phyloP scores from a whole-genome alignment of 2,888 invertebrate genomes.

The Thumatha senex region DNA sequence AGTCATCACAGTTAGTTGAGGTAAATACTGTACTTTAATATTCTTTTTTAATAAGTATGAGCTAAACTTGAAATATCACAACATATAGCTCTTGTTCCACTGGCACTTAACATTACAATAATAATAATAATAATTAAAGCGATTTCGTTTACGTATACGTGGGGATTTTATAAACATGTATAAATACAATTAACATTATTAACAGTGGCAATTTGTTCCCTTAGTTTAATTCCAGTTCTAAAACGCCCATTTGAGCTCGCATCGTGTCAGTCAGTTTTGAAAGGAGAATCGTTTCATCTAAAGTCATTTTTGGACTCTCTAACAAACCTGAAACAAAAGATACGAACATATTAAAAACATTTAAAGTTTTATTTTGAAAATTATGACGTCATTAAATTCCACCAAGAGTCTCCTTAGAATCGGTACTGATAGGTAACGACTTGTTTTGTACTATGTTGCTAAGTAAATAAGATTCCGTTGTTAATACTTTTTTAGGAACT shows the following conservation, averaged over 20 bases:
- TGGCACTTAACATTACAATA: conserved; percentile 45
- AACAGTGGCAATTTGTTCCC: conserved; percentile 24
- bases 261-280: conserved; percentile 89
- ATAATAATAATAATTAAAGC: conserved; percentile 44
- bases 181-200: conserved; percentile 11
- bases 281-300: conserved; percentile 87
- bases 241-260: conserved; percentile 86
- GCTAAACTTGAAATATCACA: conserved; percentile 43
- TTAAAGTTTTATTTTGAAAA: too few relatives aligned
- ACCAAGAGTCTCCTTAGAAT: too few relatives aligned
- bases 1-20: conserved; percentile 78
- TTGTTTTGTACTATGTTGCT: too few relatives aligned
- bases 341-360: neutral
- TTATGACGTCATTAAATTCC: too few relatives aligned
- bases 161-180: conserved; percentile 11
- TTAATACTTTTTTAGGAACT: too few relatives aligned
- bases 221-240: conserved; percentile 45
- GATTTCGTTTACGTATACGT: conserved; percentile 29
- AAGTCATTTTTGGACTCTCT: conserved; percentile 87
- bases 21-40: conserved; percentile 68
- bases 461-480: too few relatives aligned
- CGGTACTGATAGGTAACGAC: too few relatives aligned
- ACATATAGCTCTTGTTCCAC: conserved; percentile 42
- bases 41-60: conserved; percentile 36
- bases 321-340: conserved; percentile 78